These are phyloP conservation scores for Andricus grossulariae DNA, from an alignment of 1,140 invertebrate genomes.

Conservation along the genomic window DNA sequence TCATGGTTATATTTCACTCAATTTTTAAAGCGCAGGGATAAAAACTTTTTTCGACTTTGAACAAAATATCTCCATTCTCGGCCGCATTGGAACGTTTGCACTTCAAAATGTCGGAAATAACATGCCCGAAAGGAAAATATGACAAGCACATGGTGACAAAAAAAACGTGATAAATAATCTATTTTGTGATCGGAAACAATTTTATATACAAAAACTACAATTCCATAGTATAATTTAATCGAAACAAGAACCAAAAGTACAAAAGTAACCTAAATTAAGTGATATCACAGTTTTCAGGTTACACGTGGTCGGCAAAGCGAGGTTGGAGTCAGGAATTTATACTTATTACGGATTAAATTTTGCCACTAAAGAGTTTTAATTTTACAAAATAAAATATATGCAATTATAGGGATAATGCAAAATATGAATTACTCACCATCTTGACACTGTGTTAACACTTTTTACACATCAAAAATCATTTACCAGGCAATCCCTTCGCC, in stretches of 20 bases:
- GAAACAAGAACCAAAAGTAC: not conserved
- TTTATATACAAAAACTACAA: not conserved
- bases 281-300: not conserved
- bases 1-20: no score
- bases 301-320: conserved; percentile 46
- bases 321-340: not conserved
- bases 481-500: conserved; percentile 50
- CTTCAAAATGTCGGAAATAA: no score
- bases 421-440: conserved; percentile 62
- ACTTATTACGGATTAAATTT: not conserved
- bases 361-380: not conserved
- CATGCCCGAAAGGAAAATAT: no score
- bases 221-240: not conserved
- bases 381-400: not conserved
- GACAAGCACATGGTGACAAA: no score
- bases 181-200: not conserved
- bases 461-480: conserved; percentile 54
- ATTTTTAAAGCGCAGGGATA: no score
- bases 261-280: no score
- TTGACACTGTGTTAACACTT: conserved; percentile 50
- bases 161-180: no score
- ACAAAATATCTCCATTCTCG: no score
- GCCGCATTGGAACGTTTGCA: no score
- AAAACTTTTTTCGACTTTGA: no score
- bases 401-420: not conserved